A percentile compares a stretch with the other conserved stretches of the same genome.
These are phyloP conservation scores for Poecilia gillii DNA, from an alignment of 2,797 vertebrate species.

Conservation along the genomic window DNA sequence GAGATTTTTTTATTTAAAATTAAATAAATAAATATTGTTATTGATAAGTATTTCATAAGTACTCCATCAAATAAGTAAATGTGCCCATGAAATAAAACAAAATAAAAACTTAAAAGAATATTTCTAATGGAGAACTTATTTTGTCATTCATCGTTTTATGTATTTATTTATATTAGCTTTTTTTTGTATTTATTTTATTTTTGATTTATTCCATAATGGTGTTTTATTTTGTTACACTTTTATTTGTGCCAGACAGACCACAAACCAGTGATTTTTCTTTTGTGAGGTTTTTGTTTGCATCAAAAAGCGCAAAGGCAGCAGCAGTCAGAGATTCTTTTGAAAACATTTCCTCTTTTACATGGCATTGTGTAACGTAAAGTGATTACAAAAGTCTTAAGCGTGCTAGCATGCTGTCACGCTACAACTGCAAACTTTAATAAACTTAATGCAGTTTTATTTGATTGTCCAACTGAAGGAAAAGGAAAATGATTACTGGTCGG, in stretches of 20 bases:
- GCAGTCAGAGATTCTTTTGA: constrained; percentile 13
- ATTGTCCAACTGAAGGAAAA: not conserved
- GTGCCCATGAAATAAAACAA: too few relatives aligned
- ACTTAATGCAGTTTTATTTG: not conserved
- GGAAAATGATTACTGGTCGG: not conserved
- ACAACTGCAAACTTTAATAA: not conserved
- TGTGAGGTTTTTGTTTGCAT: constrained; percentile 5
- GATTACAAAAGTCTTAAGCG: not conserved
- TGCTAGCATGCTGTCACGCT: not conserved
- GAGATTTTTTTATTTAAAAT: too few relatives aligned
- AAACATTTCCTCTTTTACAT: constrained; percentile 16
- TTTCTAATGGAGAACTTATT: too few relatives aligned
- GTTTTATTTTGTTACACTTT: too few relatives aligned
- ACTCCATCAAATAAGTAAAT: too few relatives aligned
- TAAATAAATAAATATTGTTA: too few relatives aligned
- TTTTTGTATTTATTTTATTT: too few relatives aligned
- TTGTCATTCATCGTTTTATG: too few relatives aligned
- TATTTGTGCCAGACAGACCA: constrained; percentile 22
- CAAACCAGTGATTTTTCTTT: constrained; percentile 11
- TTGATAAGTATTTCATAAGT: too few relatives aligned
- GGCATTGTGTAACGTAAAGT: not conserved
- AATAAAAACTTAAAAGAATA: too few relatives aligned
- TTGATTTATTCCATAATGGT: too few relatives aligned
- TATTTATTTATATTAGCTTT: too few relatives aligned
- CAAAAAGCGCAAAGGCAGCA: constrained; percentile 7